Percentiles rank a stretch among this genome's conserved stretches.
phyloP scores from a whole-genome alignment of 2,888 invertebrate genomes.

The Poecilus cupreus region DNA sequence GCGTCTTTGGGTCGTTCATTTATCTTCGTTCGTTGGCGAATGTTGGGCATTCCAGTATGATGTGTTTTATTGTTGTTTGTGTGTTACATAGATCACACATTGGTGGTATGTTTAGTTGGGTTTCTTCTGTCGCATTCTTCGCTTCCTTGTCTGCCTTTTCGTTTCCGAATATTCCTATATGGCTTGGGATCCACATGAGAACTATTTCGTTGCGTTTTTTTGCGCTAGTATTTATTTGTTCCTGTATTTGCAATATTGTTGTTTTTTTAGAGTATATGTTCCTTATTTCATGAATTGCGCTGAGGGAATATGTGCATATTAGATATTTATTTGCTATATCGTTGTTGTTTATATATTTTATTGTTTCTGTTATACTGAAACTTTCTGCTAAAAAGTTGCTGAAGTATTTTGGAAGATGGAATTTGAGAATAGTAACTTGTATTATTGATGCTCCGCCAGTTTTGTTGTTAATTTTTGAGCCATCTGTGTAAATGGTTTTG shows the following conservation, averaged over 20 bases:
- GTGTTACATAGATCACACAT: too few relatives aligned
- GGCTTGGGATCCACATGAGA: not conserved
- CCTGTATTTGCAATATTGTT: not conserved
- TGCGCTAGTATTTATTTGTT: not conserved
- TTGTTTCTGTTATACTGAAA: too few relatives aligned
- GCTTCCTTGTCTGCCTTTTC: not conserved
- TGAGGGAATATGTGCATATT: not conserved
- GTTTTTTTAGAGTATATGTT: not conserved
- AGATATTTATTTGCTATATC: too few relatives aligned
- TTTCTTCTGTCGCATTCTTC: not conserved
- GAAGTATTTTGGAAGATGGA: too few relatives aligned
- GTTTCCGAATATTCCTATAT: not conserved
- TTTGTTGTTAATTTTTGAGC: too few relatives aligned
- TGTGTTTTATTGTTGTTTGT: too few relatives aligned
- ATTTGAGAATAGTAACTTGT: too few relatives aligned
- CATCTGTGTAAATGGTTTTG: too few relatives aligned
- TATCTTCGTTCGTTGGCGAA: not conserved
- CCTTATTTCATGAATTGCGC: not conserved
- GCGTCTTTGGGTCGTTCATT: too few relatives aligned
- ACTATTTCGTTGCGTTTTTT: not conserved
- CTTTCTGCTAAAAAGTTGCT: too few relatives aligned
- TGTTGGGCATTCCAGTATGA: not conserved
- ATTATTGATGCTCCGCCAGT: too few relatives aligned
- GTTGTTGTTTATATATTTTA: too few relatives aligned
- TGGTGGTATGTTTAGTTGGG: not conserved